Evolutionary conservation across 2,888 invertebrate genomes (phyloP).

Genomic region (Argyresthia albistria): DNA sequence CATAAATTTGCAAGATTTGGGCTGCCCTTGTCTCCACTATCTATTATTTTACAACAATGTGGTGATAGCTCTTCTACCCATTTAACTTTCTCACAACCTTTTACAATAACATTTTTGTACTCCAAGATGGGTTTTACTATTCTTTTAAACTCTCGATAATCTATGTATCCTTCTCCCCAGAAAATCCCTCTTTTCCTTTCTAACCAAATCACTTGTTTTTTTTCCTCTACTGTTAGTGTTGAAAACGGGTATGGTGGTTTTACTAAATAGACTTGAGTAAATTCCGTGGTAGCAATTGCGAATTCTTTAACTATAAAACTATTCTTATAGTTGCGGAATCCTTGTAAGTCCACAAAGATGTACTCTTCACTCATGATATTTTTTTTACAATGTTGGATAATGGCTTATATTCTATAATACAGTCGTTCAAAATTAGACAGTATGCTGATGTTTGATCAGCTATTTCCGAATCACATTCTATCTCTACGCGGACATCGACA

Average conservation of each 20-base stretch:
- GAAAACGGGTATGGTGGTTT: neutral
- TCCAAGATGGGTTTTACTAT: neutral
- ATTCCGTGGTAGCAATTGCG: neutral
- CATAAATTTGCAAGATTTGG: too few species aligned
- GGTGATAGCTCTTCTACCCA: neutral
- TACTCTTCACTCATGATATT: neutral
- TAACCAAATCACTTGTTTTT: neutral
- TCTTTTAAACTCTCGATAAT: too few species aligned
- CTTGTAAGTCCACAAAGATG: neutral
- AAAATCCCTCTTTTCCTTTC: neutral
- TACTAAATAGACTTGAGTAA: neutral
- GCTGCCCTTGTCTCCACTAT: too few species aligned
- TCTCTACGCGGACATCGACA: neutral
- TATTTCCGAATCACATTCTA: neutral
- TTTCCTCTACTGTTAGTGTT: neutral
- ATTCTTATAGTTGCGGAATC: neutral
- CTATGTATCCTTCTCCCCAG: neutral
- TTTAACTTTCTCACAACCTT: neutral
- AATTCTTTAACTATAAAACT: neutral
- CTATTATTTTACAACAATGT: too few species aligned
- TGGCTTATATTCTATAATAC: conserved; percentile 1
- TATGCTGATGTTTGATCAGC: conserved; percentile 1
- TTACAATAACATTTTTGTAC: neutral
- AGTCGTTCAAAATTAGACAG: neutral
- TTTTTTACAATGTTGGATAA: neutral